phyloP scores from a whole-genome alignment of 2,888 invertebrate species.

The Epinotia demarniana region DNA sequence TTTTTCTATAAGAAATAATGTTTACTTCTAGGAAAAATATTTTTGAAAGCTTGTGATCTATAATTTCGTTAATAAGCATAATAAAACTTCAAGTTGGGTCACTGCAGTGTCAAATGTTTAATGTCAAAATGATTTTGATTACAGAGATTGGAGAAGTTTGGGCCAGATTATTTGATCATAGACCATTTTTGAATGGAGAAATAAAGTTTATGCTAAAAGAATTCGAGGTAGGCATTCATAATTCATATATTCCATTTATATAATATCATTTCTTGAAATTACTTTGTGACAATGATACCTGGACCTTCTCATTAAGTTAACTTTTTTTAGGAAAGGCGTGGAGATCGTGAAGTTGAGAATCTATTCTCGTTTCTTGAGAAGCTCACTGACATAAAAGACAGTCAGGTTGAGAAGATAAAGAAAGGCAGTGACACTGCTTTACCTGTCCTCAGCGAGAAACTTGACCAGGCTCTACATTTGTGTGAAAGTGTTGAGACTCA shows the following conservation, averaged over 20 bases:
- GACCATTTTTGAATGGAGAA: slow-evolving; percentile 94
- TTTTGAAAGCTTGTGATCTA: background rate
- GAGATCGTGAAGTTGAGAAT: slow-evolving; percentile 91
- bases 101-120: slow-evolving; percentile 1
- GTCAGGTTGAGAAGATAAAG: slow-evolving; percentile 88
- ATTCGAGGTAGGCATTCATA: slow-evolving; percentile 88
- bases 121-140: slow-evolving; percentile 50
- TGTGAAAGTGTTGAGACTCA: slow-evolving; percentile 86
- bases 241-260: background rate
- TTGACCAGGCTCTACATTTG: slow-evolving; percentile 86
- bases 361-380: slow-evolving; percentile 91
- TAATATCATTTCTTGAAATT: background rate
- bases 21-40: background rate
- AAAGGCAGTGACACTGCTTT: slow-evolving; percentile 85
- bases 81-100: slow-evolving; percentile 14
- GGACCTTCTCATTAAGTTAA: background rate
- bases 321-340: slow-evolving; percentile 88
- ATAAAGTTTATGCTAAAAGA: slow-evolving; percentile 92
- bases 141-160: slow-evolving; percentile 93
- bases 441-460: slow-evolving; percentile 86
- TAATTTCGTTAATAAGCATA: background rate
- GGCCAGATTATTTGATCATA: slow-evolving; percentile 94
- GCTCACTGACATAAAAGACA: slow-evolving; percentile 90
- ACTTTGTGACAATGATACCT: slow-evolving; percentile 40
- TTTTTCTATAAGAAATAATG: background rate